phyloP scores from a whole-genome alignment of 2,797 vertebrate genomes.

The Diglossa cyanea region DNA sequence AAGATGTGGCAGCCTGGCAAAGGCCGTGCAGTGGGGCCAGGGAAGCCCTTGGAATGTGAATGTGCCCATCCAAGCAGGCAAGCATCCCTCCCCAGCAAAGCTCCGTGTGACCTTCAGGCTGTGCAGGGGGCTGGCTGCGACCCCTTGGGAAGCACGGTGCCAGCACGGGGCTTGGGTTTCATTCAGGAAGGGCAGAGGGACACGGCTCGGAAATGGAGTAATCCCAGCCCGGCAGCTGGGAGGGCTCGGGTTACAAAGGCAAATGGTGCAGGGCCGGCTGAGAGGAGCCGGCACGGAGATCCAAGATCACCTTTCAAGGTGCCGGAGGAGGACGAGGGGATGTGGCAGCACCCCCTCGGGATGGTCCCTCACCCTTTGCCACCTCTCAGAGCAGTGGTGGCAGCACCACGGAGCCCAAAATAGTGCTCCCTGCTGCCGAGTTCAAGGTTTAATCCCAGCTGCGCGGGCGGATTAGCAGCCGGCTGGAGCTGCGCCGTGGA shows the following conservation, averaged over 20 bases:
- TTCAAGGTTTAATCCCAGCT: conserved; percentile 51
- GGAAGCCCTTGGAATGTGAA: not conserved
- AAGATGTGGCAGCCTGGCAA: not conserved
- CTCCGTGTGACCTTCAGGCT: conserved; percentile 19
- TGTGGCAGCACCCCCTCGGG: not conserved
- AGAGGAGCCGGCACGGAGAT: conserved; percentile 45
- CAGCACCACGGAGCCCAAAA: not conserved
- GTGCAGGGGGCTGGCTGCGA: not conserved
- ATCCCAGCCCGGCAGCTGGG: conserved; percentile 67
- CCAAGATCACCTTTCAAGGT: conserved; percentile 68
- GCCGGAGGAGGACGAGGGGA: conserved; percentile 11
- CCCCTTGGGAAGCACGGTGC: conserved; percentile 44
- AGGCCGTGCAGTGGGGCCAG: accelerated
- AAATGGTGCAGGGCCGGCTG: not conserved
- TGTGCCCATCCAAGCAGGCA: accelerated
- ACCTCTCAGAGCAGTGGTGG: not conserved
- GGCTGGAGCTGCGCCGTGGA: not conserved
- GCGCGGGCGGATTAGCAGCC: conserved; percentile 24
- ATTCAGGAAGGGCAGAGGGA: conserved; percentile 71
- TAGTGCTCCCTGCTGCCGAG: not conserved
- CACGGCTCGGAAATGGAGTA: conserved; percentile 65
- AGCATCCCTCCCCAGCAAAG: not conserved
- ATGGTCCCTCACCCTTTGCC: not conserved
- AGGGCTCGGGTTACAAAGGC: conserved; percentile 69
- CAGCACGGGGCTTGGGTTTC: conserved; percentile 62